Percentiles rank a stretch among this genome's conserved stretches.
phyloP scores from a whole-genome alignment of 2,888 invertebrate species.

The Lacanobia wlatinum region DNA sequence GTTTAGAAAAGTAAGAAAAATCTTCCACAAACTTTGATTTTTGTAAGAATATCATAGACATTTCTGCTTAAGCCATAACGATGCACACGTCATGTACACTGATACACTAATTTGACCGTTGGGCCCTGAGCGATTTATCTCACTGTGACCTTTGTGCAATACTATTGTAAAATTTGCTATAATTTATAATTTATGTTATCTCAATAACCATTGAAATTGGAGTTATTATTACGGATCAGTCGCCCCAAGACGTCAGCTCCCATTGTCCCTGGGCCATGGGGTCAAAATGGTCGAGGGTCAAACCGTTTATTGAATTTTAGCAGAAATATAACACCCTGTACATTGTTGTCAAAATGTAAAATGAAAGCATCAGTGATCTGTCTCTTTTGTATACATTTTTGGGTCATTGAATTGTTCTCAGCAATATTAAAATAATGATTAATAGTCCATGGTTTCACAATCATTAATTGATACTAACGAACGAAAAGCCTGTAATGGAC shows the following conservation, averaged over 20 bases:
- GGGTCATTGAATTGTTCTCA: slow-evolving; percentile 38
- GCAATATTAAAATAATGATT: slow-evolving; percentile 10
- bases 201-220: slow-evolving; percentile 86
- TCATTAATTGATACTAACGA: neutral
- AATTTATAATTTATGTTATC: slow-evolving; percentile 89
- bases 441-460: slow-evolving; percentile 9
- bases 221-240: slow-evolving; percentile 87
- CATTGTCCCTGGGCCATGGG: slow-evolving; percentile 80
- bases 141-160: slow-evolving; percentile 50
- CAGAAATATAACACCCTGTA: slow-evolving; percentile 80
- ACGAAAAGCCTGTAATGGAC: neutral
- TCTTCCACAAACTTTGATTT: too few species aligned
- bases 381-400: slow-evolving; percentile 54
- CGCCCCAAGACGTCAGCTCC: slow-evolving; percentile 82
- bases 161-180: slow-evolving; percentile 65
- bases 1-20: neutral
- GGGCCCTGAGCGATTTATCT: slow-evolving; percentile 67
- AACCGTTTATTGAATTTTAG: slow-evolving; percentile 83
- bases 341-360: slow-evolving; percentile 77
- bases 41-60: neutral
- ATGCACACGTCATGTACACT: slow-evolving; percentile 14
- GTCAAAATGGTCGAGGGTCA: slow-evolving; percentile 89
- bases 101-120: slow-evolving; percentile 59
- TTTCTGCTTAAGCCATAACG: neutral
- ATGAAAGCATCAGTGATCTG: slow-evolving; percentile 57